Percentiles rank a stretch among this genome's conserved stretches.
Evolutionary conservation across 2,113 vertebrate species (phyloP).

Genomic region (Heliornis fulica): DNA sequence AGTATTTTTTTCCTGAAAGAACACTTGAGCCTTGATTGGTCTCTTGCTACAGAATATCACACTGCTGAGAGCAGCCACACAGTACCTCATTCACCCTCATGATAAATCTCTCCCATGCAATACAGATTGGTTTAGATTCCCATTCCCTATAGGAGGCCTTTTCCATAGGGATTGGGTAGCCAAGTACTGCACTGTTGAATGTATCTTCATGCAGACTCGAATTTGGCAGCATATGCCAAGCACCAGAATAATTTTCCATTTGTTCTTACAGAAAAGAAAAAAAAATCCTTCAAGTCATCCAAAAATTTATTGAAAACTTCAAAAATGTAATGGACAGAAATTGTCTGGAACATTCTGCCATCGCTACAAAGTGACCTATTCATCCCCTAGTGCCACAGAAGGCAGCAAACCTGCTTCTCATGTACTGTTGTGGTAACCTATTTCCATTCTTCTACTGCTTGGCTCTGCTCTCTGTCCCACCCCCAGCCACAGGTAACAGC

Average conservation of each 20-base stretch:
- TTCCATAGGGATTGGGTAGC: neutral
- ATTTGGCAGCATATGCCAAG: neutral
- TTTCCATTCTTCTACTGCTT: neutral
- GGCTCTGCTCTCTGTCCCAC: neutral
- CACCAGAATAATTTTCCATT: neutral
- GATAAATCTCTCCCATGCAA: neutral
- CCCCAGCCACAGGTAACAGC: neutral
- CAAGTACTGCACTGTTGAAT: accelerated
- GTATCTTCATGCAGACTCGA: neutral
- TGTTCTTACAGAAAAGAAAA: neutral
- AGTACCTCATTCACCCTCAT: neutral
- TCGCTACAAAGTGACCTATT: neutral
- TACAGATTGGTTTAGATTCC: neutral
- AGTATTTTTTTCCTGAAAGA: neutral
- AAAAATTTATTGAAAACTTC: neutral
- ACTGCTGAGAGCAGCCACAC: neutral
- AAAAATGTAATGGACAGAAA: neutral
- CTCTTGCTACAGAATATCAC: neutral
- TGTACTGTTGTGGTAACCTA: neutral
- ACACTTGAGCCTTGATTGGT: neutral
- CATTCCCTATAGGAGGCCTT: neutral
- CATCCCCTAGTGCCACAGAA: neutral
- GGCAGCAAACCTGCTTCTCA: neutral
- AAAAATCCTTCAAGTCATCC: neutral
- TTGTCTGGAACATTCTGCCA: neutral